Base-by-base conservation (phyloP, 2,113 vertebrate genomes). In the Entelurus aequoreus region DNA sequence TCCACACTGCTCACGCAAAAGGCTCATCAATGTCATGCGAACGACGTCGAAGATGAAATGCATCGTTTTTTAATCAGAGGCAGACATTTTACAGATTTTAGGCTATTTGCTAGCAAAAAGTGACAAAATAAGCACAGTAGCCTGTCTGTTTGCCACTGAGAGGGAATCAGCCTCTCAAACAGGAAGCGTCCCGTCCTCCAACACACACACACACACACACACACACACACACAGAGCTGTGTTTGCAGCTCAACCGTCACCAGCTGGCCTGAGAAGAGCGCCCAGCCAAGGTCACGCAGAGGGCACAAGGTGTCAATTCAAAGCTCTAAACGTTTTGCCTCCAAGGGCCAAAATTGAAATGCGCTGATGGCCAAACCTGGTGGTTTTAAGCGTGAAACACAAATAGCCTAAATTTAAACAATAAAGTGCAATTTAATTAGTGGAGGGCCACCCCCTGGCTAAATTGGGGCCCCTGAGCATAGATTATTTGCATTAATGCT, bases 111-210 rank as follows among this genome's bases (percentile, higher is more conserved):
- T 28, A 3, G 28, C 28, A 28, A 28, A 28, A 28, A 1, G 28
- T 28, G 3, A 28, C 28, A 63, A 77, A 76, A 83, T 62, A 76
- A 60, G 69, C 72, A 85, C 81, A 86, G 71, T 79, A 67, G 71
- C 70, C 65, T 13, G 11, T 48, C 63, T 86, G 71, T 84, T 87
- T 65, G 63, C 56, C 60, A 71, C 49, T 59, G 56, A 49, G 60
- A 63, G 19, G 63, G 71, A 54, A 60, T 60, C 63, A 66, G 54
- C 63, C 49, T 69, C 67, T 79, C 8, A 71, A 62, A 74, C 75
- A 85, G 84, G 81, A 86, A 84, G 81, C 72, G 57, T 63, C 62
- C 66, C 63, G 76, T 73, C 77, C 77, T 80, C 79, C 79, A 83
- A 78, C 40, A 65, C 62, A 53, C 52, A 35, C 28, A 3, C 28